Conservation (phyloP, 2,797 vertebrate species). For the Arnoldichthys spilopterus region DNA sequence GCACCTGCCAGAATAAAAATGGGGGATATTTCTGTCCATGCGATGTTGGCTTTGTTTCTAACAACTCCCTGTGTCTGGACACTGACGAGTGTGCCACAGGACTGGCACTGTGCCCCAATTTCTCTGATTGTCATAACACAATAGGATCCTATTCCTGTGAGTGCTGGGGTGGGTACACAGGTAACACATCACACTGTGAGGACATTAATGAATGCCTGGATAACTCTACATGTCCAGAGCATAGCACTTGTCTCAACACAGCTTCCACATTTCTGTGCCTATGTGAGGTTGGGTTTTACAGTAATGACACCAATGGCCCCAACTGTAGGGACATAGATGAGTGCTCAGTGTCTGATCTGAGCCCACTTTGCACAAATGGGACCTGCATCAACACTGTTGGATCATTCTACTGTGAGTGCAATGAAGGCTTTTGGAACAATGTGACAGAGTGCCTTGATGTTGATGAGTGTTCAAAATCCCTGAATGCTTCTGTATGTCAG, state of each 20-base stretch:
- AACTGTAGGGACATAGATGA: constrained; percentile 79
- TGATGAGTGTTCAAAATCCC: constrained; percentile 75
- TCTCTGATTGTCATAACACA: constrained; percentile 76
- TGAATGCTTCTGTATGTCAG: constrained; percentile 70
- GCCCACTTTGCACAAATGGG: constrained; percentile 71
- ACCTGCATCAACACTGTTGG: constrained; percentile 77
- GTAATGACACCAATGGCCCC: constrained; percentile 44
- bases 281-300: constrained; percentile 76
- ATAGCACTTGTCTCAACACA: constrained; percentile 78
- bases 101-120: constrained; percentile 69
- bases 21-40: constrained; percentile 79
- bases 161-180: constrained; percentile 77
- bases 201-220: constrained; percentile 79
- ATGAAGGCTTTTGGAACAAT: constrained; percentile 75
- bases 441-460: constrained; percentile 75
- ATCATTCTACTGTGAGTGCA: constrained; percentile 80
- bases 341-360: constrained; percentile 60
- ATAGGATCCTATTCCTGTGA: constrained; percentile 74
- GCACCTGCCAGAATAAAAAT: constrained; percentile 73
- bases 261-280: constrained; percentile 72
- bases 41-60: constrained; percentile 71
- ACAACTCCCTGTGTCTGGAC: constrained; percentile 71
- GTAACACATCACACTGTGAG: constrained; percentile 69
- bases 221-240: constrained; percentile 69
- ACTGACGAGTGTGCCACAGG: constrained; percentile 67